Evolutionary conservation across 2,888 invertebrate genomes (phyloP), one percentile per base, ranked within the genome.

Genomic region (Drosophila atroscutellata): DNA sequence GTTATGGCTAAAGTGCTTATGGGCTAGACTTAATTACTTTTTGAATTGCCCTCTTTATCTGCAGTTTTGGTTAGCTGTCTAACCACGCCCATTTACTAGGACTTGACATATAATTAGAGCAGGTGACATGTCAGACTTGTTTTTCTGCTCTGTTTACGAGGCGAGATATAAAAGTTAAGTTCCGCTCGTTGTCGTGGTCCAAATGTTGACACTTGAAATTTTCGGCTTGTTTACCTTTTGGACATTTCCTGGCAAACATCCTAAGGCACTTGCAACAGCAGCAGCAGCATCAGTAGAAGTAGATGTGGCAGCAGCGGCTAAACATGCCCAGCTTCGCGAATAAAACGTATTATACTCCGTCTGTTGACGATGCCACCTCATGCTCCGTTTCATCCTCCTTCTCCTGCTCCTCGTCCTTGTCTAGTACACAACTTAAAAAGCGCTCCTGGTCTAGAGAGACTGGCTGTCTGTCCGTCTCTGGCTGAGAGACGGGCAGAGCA

Each of bases 201-300:
- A 80, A 80, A 80, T 80, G 80, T 80, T 77, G 81, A 81, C 76
- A 76, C 73, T 80, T 68, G 65, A 60, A 57, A 50, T 68, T 63
- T 74, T 75, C 68, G 63, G 62, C 70, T 67, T 74, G 72, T 75
- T 82, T 82, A 68, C 72, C 69, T 77, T 69, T 81, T 69, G 71
- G 77, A 77, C 70, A 73, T 81, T 70, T 78, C 75, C 81, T 64
- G 75, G 76, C 78, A 74, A 83, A 80, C 74, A 72, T 73, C 74
- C 67, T 75, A 70, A 52, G 72, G 83, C 70, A 63, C 57, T 63
- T 69, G 70, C 62, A 65, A 39, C 58, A 47, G 28, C 57, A 55
- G 26, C n/a, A 39, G 34, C 51, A 52, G 50, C 57, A 45, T 13
- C 28, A 42, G 24, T 28, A 24, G 8, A 24, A 45, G 24, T 45